A percentile compares a stretch with the other conserved stretches of the same genome.
These are phyloP conservation scores for Graphium colonna DNA, from an alignment of 2,888 invertebrate species.

Conservation along the genomic window DNA sequence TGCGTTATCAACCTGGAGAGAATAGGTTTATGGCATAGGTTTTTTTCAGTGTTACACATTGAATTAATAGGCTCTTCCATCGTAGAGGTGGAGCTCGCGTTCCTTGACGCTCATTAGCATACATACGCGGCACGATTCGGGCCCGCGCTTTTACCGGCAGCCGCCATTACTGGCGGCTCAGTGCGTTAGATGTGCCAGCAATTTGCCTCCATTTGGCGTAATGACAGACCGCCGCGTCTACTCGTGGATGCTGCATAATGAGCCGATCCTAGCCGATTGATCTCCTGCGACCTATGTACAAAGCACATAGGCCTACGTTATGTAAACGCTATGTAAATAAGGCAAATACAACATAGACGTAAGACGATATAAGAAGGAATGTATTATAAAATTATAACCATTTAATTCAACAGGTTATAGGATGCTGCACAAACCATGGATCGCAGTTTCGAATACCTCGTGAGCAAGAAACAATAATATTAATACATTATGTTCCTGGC, in stretches of 20 bases:
- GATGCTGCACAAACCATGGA: no score
- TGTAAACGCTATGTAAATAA: conserved; percentile 27
- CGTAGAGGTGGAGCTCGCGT: background rate
- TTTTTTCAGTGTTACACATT: conserved; percentile 21
- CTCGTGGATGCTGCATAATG: conserved; percentile 70
- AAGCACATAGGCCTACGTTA: background rate
- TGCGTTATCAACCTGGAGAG: no score
- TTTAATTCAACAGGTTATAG: no score
- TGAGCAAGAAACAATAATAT: no score
- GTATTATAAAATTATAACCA: no score
- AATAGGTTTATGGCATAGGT: no score
- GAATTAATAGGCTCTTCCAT: conserved; percentile 5
- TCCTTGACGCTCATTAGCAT: conserved; percentile 52
- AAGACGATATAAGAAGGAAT: no score
- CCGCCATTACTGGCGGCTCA: conserved; percentile 48
- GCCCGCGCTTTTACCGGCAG: conserved; percentile 62
- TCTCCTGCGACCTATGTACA: conserved; percentile 31
- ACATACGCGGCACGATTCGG: conserved; percentile 49
- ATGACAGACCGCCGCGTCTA: conserved; percentile 67
- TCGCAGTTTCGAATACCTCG: no score
- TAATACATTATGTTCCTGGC: no score
- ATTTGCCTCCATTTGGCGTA: conserved; percentile 76
- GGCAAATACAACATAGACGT: conserved; percentile 2
- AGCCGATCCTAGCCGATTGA: conserved; percentile 68
- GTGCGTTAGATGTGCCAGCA: conserved; percentile 75